Conservation (phyloP, 2,888 invertebrate genomes). For the Caprella mutica region DNA sequence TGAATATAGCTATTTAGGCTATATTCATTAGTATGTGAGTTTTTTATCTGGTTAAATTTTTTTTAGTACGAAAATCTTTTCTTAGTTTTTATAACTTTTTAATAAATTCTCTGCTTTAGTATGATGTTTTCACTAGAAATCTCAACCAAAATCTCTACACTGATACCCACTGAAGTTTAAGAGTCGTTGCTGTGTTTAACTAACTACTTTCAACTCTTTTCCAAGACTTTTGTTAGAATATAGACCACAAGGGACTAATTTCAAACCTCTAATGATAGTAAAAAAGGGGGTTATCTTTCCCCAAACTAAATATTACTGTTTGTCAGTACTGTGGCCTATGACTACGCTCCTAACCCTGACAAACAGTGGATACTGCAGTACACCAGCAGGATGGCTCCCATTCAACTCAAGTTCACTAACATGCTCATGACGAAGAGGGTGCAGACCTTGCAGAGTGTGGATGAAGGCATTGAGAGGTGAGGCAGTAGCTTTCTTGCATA, state of each 20-base stretch:
- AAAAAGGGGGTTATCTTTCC: not conserved
- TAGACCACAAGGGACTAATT: not conserved
- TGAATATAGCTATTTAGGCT: not conserved
- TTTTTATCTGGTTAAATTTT: not conserved
- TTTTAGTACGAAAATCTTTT: not conserved
- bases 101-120: too few relatives aligned
- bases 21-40: not conserved
- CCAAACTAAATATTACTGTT: conserved; percentile 31
- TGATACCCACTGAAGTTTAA: too few relatives aligned
- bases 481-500: too few relatives aligned
- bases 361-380: conserved; percentile 95
- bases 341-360: conserved; percentile 94
- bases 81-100: too few relatives aligned
- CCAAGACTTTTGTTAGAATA: not conserved
- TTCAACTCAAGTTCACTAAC: conserved; percentile 89
- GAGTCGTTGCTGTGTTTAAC: not conserved
- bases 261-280: too few relatives aligned
- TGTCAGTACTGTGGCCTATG: conserved; percentile 88
- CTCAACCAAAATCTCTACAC: too few relatives aligned
- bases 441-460: conserved; percentile 93
- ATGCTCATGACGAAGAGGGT: conserved; percentile 87
- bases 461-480: conserved; percentile 42
- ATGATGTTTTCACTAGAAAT: too few relatives aligned
- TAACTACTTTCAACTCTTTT: not conserved
- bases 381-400: conserved; percentile 89